phyloP scores from a whole-genome alignment of 2,888 invertebrate genomes.

The Taphrorychus bicolor region DNA sequence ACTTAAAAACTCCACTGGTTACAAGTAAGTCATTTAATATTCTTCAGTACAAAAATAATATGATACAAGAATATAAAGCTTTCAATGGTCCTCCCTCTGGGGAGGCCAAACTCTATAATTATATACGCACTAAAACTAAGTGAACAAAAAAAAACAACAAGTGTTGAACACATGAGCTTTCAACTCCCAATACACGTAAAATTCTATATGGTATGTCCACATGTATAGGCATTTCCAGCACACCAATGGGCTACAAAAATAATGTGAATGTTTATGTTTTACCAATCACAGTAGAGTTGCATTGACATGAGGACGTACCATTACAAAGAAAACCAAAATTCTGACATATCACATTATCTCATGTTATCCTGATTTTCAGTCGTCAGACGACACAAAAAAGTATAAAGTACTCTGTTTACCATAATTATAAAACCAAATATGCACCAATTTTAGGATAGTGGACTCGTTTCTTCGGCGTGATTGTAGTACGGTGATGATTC shows the following conservation, averaged over 20 bases:
- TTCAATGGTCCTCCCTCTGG: neutral
- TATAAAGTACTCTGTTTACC: no score
- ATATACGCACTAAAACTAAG: slow-evolving; percentile 10
- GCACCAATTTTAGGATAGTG: neutral
- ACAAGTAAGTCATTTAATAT: slow-evolving; percentile 27
- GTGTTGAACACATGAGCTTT: neutral
- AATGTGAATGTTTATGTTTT: no score
- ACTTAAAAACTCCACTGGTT: neutral
- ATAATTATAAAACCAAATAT: no score
- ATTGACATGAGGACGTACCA: no score
- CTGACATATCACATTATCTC: neutral
- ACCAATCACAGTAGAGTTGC: no score
- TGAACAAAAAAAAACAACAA: slow-evolving; percentile 25
- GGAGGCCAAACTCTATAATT: neutral
- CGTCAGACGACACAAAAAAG: neutral
- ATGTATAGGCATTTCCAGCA: no score
- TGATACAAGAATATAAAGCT: slow-evolving; percentile 5
- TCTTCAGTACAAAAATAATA: slow-evolving; percentile 35
- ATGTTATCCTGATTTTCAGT: neutral
- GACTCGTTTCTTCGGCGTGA: neutral
- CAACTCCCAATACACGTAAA: neutral
- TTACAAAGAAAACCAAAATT: no score
- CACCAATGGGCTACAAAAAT: no score
- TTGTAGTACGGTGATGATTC: neutral
- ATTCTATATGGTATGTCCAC: neutral